Evolutionary conservation across 2,797 vertebrate genomes (phyloP).

Genomic region (Chanos chanos): DNA sequence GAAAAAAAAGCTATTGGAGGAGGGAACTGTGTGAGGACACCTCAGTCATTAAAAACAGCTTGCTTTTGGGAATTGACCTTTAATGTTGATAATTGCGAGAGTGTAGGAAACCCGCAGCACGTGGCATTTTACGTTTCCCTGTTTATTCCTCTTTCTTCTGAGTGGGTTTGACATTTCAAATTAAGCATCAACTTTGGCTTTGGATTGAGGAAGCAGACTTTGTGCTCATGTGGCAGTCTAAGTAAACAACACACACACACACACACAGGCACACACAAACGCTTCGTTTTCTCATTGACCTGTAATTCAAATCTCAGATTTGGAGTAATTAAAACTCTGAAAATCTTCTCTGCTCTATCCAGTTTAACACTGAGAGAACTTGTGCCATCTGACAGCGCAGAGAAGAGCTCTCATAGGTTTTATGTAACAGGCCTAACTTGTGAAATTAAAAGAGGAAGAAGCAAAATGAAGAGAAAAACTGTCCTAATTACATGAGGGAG

Average conservation of each 20-base stretch:
- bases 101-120: conserved; percentile 30
- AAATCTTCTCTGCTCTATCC: conserved; percentile 20
- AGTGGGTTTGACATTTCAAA: conserved; percentile 50
- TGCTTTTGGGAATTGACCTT: conserved; percentile 44
- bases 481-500: conserved; percentile 60
- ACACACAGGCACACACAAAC: conserved; percentile 6
- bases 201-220: conserved; percentile 36
- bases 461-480: conserved; percentile 53
- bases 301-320: conserved; percentile 33
- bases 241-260: conserved; percentile 31
- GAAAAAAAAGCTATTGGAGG: conserved; percentile 28
- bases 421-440: conserved; percentile 37
- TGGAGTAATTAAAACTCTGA: conserved; percentile 37
- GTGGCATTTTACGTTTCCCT: conserved; percentile 41
- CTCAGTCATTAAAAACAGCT: conserved; percentile 37
- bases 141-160: conserved; percentile 58
- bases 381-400: conserved; percentile 20
- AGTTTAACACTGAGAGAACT: conserved; percentile 11
- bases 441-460: conserved; percentile 40
- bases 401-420: conserved; percentile 29
- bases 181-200: conserved; percentile 42
- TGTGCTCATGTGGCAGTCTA: conserved; percentile 13
- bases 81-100: conserved; percentile 47
- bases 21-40: conserved; percentile 8
- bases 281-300: conserved; percentile 8